Evolutionary conservation across 2,797 vertebrate genomes (phyloP).

Genomic region (Octomys mimax): DNA sequence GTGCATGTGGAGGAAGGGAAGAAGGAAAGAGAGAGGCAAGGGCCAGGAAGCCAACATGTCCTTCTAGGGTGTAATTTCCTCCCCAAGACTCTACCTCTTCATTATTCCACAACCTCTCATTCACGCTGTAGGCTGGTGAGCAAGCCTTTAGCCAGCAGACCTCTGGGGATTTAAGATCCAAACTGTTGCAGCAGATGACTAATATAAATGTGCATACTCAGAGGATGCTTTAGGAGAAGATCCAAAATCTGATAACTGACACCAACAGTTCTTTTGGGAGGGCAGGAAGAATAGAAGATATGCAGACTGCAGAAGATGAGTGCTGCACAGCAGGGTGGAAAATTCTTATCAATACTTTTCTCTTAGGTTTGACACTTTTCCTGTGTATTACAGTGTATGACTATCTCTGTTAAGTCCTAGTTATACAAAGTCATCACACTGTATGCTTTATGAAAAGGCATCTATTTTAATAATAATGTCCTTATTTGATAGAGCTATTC

Average conservation of each 20-base stretch:
- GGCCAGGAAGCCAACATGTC: not conserved
- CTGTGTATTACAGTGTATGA: not conserved
- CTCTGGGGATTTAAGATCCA: not conserved
- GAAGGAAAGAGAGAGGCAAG: not conserved
- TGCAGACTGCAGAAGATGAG: not conserved
- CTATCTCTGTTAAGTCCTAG: not conserved
- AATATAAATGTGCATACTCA: not conserved
- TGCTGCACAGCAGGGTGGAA: not conserved
- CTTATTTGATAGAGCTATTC: not conserved
- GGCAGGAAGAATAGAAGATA: not conserved
- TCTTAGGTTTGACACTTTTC: not conserved
- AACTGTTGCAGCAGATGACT: not conserved
- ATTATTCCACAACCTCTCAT: not conserved
- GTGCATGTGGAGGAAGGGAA: not conserved
- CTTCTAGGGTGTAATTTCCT: not conserved
- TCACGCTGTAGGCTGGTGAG: not conserved
- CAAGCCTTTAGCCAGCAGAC: not conserved
- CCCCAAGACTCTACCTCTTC: no score
- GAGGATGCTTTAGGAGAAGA: not conserved
- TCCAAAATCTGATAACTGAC: not conserved
- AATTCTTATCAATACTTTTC: not conserved
- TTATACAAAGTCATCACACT: not conserved
- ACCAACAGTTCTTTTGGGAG: not conserved
- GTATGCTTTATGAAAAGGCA: not conserved
- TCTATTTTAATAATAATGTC: constrained; percentile 36